Conservation (phyloP, 2,797 vertebrate species). For the Lindbergichthys nudifrons region DNA sequence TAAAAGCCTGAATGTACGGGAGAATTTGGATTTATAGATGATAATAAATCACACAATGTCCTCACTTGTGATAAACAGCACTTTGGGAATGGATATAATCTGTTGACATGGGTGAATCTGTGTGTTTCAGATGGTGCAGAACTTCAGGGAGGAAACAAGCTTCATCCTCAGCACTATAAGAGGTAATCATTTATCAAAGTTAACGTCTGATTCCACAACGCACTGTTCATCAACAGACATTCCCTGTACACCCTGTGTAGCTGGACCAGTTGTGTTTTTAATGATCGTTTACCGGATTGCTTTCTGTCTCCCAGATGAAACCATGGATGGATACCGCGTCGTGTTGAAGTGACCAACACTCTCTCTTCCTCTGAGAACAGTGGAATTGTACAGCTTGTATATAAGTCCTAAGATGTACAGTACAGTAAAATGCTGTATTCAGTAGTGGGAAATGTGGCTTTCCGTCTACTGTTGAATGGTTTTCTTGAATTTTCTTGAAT, state of each 20-base stretch:
- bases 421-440: constrained; percentile 1
- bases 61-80: neutral
- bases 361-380: neutral
- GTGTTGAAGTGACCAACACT: constrained; percentile 71
- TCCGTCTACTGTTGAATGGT: constrained; percentile 24
- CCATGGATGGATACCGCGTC: constrained; percentile 66
- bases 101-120: neutral
- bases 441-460: neutral
- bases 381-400: constrained; percentile 64
- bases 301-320: constrained; percentile 67
- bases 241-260: neutral
- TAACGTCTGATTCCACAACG: neutral
- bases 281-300: neutral
- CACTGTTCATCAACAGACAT: neutral
- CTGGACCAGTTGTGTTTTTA: neutral
- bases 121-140: constrained; percentile 91
- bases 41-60: neutral
- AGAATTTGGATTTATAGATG: neutral
- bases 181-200: constrained; percentile 80
- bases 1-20: neutral
- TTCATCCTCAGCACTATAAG: constrained; percentile 92
- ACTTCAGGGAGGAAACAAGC: constrained; percentile 93
- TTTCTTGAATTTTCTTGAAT: constrained; percentile 20
- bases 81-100: neutral
- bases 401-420: constrained; percentile 34